Base-by-base conservation (phyloP, 2,797 vertebrate species). In the Oceanodroma leucorhoa region DNA sequence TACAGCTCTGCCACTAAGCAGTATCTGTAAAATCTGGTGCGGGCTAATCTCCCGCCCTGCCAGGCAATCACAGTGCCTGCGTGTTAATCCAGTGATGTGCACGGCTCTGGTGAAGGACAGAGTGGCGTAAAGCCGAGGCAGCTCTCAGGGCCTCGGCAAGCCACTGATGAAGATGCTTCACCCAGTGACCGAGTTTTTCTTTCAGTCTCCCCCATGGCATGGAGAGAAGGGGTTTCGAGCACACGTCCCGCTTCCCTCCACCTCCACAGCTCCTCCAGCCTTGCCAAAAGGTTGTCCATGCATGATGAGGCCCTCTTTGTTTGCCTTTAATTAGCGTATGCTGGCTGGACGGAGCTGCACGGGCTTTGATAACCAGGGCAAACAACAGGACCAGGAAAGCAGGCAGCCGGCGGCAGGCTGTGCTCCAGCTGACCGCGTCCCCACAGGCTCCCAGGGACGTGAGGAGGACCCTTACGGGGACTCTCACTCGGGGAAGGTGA, bases 401-500 rank as follows among this genome's bases (percentile, higher is more conserved):
- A 5, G 20, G n/a, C n/a, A 76, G 20, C 7, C 15, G 19, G 19
- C 1, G 6, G n/a, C 7, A 5, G 36, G 46, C 64, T 77, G 50
- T 2, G 3, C 30, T 77, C 78, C 78, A 66, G 34, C 70, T 43
- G 61, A 72, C 60, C 6, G 0, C 19, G 29, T 21, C 5, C 12
- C 71, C 54, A 27, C 0, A 0, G 45, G 60, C 46, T 90, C 62
- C 71, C 8, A 5, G 67, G 41, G 15, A 29, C 0, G 0, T 4
- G 2, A 65, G 27, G 24, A 57, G 50, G 43, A 58, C 21, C 24
- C 16, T 81, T 64, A 58, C 1, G 6, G 20, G 30, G 23, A 75
- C 8, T 79, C 46, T 61, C 50, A 45, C 29, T 10, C 0, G 0
- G 8, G 30, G 14, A 58, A 79, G 29, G n/a, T 0, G 0, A 36